phyloP scores from a whole-genome alignment of 2,888 invertebrate species.

The Harpagoxenus sublaevis region DNA sequence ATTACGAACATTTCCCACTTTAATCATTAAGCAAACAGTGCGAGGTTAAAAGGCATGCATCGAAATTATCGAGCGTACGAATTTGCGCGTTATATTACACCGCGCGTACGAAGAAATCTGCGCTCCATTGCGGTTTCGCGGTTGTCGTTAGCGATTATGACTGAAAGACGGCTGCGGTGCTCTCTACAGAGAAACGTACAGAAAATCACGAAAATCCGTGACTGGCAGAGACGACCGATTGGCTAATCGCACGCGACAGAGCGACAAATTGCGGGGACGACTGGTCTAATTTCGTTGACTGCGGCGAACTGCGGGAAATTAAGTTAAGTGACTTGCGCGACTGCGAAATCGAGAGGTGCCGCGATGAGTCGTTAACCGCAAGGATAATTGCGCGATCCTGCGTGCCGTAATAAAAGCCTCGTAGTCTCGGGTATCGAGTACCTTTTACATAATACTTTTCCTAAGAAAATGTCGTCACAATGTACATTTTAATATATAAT shows the following conservation, averaged over 20 bases:
- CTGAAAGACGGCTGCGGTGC: slow-evolving; percentile 11
- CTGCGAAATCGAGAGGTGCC: slow-evolving; percentile 44
- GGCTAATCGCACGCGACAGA: slow-evolving; percentile 50
- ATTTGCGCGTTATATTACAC: not conserved
- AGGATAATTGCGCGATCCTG: slow-evolving; percentile 39
- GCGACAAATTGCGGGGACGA: slow-evolving; percentile 58
- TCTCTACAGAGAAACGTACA: not conserved
- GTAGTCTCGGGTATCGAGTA: slow-evolving; percentile 1
- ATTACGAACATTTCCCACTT: slow-evolving; percentile 24
- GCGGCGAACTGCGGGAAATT: slow-evolving; percentile 27
- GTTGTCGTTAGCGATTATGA: slow-evolving; percentile 19
- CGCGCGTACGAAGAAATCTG: slow-evolving; percentile 14
- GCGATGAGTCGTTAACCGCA: slow-evolving; percentile 53
- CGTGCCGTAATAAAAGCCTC: slow-evolving; percentile 28
- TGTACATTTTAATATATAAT: not conserved
- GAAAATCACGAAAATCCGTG: slow-evolving; percentile 49
- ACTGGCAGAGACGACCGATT: slow-evolving; percentile 40
- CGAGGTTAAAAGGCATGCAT: not conserved
- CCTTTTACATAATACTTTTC: slow-evolving; percentile 34
- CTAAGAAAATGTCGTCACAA: slow-evolving; percentile 16
- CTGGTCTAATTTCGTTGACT: slow-evolving; percentile 66
- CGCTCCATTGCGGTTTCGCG: slow-evolving; percentile 36
- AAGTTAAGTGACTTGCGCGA: slow-evolving; percentile 37
- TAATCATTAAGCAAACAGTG: slow-evolving; percentile 28
- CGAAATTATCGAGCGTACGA: slow-evolving; percentile 23